These are phyloP conservation scores for Megalops atlanticus DNA, from an alignment of 2,113 vertebrate genomes.

Conservation along the genomic window DNA sequence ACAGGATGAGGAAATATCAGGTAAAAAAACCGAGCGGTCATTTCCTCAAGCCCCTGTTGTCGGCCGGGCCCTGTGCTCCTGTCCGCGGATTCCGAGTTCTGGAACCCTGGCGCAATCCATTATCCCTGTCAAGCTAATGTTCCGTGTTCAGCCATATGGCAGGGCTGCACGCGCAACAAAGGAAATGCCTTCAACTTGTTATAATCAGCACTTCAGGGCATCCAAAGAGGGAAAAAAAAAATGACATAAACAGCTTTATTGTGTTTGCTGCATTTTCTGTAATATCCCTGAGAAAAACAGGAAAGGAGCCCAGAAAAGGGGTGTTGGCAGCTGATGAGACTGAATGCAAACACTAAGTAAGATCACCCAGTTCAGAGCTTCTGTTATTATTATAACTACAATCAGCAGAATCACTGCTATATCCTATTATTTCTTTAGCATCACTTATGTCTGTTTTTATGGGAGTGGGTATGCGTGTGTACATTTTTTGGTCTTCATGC, in stretches of 20 bases:
- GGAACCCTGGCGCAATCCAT: conserved; percentile 77
- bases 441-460: background rate
- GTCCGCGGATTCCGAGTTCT: conserved; percentile 31
- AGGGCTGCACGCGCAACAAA: conserved; percentile 81
- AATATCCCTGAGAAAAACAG: conserved; percentile 81
- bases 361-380: conserved; percentile 28
- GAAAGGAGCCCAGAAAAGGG: conserved; percentile 70
- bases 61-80: conserved; percentile 27
- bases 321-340: conserved; percentile 61
- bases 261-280: conserved; percentile 79
- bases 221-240: conserved; percentile 71
- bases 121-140: conserved; percentile 89
- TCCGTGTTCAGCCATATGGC: conserved; percentile 86
- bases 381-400: background rate
- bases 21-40: conserved; percentile 71
- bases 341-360: conserved; percentile 42
- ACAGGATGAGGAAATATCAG: conserved; percentile 75
- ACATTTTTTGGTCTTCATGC: background rate
- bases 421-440: background rate
- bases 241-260: conserved; percentile 84
- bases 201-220: conserved; percentile 85
- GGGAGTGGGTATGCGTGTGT: background rate
- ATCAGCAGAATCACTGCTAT: background rate
- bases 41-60: background rate
- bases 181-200: conserved; percentile 86